phyloP scores from a whole-genome alignment of 2,888 invertebrate species.

The Poecilus cupreus region DNA sequence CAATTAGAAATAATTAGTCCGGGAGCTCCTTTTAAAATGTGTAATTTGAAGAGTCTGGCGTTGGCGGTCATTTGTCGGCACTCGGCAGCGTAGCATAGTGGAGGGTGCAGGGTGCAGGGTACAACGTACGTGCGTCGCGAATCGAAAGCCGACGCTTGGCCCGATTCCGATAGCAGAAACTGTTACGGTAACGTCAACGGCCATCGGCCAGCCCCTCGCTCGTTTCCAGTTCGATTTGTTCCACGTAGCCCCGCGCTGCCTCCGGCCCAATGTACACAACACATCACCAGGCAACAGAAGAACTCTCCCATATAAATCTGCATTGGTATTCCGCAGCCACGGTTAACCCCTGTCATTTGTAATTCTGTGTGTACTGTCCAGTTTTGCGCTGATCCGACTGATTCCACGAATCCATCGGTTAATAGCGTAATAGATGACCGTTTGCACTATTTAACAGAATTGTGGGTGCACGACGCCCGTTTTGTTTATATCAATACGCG shows the following conservation, averaged over 20 bases:
- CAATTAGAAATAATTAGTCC: conserved; percentile 42
- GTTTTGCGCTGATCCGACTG: conserved; percentile 56
- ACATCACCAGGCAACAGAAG: conserved; percentile 42
- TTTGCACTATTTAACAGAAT: conserved; percentile 56
- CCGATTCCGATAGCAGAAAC: background rate
- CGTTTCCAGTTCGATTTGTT: conserved; percentile 24
- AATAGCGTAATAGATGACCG: conserved; percentile 56
- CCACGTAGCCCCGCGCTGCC: background rate
- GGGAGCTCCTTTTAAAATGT: conserved; percentile 27
- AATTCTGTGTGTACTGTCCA: conserved; percentile 56
- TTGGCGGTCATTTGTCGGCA: conserved; percentile 10
- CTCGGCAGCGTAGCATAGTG: background rate
- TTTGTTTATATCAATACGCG: conserved; percentile 40
- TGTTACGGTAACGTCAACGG: conserved; percentile 19
- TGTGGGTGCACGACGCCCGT: conserved; percentile 42
- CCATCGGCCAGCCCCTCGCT: background rate
- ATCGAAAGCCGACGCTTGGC: background rate
- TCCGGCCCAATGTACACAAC: conserved; percentile 3
- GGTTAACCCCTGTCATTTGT: conserved; percentile 55
- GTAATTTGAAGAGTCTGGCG: conserved; percentile 42
- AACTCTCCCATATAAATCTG: conserved; percentile 50
- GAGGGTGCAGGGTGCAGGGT: background rate
- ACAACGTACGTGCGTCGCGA: background rate
- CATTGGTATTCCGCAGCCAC: conserved; percentile 54
- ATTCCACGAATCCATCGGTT: conserved; percentile 46